phyloP scores from a whole-genome alignment of 2,888 invertebrate genomes.

The Hoplodrina ambigua region DNA sequence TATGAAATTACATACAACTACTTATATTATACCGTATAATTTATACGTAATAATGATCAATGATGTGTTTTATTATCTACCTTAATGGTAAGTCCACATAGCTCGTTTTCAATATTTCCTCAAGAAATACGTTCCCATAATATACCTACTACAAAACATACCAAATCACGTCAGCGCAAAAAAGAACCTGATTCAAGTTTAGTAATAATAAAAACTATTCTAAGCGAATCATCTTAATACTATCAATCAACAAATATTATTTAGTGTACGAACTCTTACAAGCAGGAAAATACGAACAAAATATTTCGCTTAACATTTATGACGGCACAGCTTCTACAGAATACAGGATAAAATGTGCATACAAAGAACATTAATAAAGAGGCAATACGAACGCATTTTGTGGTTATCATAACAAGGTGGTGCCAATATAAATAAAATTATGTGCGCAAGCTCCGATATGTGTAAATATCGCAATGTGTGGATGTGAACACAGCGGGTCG shows the following conservation, averaged over 20 bases:
- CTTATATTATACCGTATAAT: too few relatives aligned
- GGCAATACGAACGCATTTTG: slow-evolving; percentile 35
- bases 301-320: slow-evolving; percentile 53
- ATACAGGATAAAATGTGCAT: slow-evolving; percentile 39
- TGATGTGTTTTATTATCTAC: slow-evolving; percentile 8
- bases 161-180: slow-evolving; percentile 9
- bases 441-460: slow-evolving; percentile 58
- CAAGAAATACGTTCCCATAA: slow-evolving; percentile 2
- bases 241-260: slow-evolving; percentile 39
- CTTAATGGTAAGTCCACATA: neutral
- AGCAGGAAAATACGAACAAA: slow-evolving; percentile 59
- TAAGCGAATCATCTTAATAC: slow-evolving; percentile 35
- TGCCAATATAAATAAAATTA: slow-evolving; percentile 39
- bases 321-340: slow-evolving; percentile 41
- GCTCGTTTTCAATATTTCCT: slow-evolving; percentile 13
- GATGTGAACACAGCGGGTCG: slow-evolving; percentile 37
- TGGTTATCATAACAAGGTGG: slow-evolving; percentile 51
- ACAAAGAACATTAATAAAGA: slow-evolving; percentile 18
- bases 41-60: neutral
- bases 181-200: slow-evolving; percentile 24
- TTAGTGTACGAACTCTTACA: slow-evolving; percentile 8
- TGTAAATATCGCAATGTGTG: slow-evolving; percentile 51
- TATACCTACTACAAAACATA: slow-evolving; percentile 7
- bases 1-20: slow-evolving; percentile 2
- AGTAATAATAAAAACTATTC: slow-evolving; percentile 17